phyloP scores from a whole-genome alignment of 1,140 invertebrate genomes.

The Nephotettix cincticeps region DNA sequence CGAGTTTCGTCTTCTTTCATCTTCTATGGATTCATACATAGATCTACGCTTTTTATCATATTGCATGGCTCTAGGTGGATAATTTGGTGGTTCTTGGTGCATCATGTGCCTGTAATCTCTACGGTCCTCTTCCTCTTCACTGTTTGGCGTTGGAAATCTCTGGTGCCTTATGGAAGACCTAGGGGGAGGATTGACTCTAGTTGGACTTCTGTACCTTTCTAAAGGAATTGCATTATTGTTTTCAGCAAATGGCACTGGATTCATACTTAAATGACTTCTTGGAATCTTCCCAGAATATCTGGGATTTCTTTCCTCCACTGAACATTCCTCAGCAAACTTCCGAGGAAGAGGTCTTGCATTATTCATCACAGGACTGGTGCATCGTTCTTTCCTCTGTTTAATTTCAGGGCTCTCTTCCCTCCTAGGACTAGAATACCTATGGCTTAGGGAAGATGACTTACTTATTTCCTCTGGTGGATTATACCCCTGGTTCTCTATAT shows the following conservation, averaged over 20 bases:
- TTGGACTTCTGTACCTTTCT: conserved; percentile 46
- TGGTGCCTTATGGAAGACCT: conserved; percentile 15
- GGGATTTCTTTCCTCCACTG: conserved; percentile 31
- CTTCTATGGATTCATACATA: conserved; percentile 48
- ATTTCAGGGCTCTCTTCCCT: background rate
- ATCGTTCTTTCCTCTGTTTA: conserved; percentile 5
- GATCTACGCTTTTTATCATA: conserved; percentile 43
- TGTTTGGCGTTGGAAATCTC: conserved; percentile 7
- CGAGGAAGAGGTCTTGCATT: conserved; percentile 26
- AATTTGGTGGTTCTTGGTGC: conserved; percentile 12
- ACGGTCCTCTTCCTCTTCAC: conserved; percentile 5
- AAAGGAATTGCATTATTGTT: conserved; percentile 37
- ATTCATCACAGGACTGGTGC: conserved; percentile 19
- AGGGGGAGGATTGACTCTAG: conserved; percentile 43
- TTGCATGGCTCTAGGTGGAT: conserved; percentile 1
- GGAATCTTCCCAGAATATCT: conserved; percentile 19
- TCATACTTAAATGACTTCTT: conserved; percentile 17
- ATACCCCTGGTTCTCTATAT: background rate
- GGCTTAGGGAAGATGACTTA: background rate
- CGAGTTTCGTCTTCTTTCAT: conserved; percentile 48
- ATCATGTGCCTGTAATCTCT: conserved; percentile 24
- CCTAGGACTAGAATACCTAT: background rate
- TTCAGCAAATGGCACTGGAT: conserved; percentile 26
- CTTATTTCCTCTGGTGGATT: background rate
- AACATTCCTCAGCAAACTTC: conserved; percentile 28